Evolutionary conservation across 2,113 vertebrate genomes (phyloP).

Genomic region (Mobula birostris): DNA sequence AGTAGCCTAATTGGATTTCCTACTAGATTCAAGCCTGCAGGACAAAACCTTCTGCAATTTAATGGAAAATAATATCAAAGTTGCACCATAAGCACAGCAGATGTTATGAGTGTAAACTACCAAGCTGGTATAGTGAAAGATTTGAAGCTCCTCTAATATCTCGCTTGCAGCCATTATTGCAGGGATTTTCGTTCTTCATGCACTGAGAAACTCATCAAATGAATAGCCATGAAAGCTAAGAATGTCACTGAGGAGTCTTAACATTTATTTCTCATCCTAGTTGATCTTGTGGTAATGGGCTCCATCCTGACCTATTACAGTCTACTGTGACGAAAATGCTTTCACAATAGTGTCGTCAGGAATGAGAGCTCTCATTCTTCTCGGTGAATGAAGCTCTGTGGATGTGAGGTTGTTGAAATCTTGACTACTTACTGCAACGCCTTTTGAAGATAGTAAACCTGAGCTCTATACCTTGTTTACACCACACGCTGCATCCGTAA

Average conservation of each 20-base stretch:
- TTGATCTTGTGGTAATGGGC: not conserved
- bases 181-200: not conserved
- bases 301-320: not conserved
- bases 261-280: not conserved
- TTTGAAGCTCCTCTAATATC: not conserved
- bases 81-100: not conserved
- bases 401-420: not conserved
- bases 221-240: not conserved
- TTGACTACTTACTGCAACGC: not conserved
- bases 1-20: not conserved
- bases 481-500: no score
- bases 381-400: not conserved
- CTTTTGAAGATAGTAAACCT: not conserved
- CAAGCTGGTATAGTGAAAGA: not conserved
- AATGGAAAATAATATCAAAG: not conserved
- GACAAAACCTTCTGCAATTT: not conserved
- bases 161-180: not conserved
- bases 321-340: not conserved
- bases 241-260: not conserved
- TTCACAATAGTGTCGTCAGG: not conserved
- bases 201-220: not conserved
- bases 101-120: not conserved
- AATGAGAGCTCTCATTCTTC: not conserved
- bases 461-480: not conserved
- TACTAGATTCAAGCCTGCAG: not conserved